phyloP scores from a whole-genome alignment of 1,140 invertebrate species.

The Drosophila tani region DNA sequence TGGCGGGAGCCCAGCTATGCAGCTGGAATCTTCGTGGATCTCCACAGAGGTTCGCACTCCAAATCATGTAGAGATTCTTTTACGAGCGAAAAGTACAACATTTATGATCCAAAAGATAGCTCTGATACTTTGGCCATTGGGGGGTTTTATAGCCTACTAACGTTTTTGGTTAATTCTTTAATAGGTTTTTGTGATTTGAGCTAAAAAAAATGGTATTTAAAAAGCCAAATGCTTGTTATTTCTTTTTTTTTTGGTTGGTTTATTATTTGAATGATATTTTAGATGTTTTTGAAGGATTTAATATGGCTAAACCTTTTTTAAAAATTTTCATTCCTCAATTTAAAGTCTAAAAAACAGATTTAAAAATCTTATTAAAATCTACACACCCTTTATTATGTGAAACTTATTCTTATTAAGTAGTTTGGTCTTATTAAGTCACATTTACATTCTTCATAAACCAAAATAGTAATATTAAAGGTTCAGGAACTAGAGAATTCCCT shows the following conservation, averaged over 20 bases:
- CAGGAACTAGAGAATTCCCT: neutral
- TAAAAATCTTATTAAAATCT: too few species aligned
- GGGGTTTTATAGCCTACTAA: neutral
- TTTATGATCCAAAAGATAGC: constrained; percentile 35
- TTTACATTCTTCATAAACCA: too few species aligned
- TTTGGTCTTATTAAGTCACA: too few species aligned
- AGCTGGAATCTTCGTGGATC: constrained; percentile 16
- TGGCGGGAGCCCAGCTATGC: constrained; percentile 22
- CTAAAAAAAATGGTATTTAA: neutral
- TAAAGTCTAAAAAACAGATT: too few species aligned
- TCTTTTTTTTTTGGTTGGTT: too few species aligned
- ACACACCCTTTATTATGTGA: too few species aligned
- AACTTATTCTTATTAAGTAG: too few species aligned
- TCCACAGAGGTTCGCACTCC: constrained; percentile 1
- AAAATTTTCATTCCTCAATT: too few species aligned
- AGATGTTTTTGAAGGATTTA: too few species aligned
- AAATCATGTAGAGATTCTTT: constrained; percentile 25
- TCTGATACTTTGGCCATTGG: neutral
- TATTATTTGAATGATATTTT: too few species aligned
- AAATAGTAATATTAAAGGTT: too few species aligned
- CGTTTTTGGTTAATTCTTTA: constrained; percentile 1
- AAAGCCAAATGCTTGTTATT: neutral
- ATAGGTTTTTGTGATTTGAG: neutral
- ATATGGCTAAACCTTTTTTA: too few species aligned
- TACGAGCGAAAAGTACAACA: constrained; percentile 27